Evolutionary conservation across 2,113 vertebrate genomes (phyloP), one percentile per base, ranked within the genome.

Genomic region (Labeo rohita): DNA sequence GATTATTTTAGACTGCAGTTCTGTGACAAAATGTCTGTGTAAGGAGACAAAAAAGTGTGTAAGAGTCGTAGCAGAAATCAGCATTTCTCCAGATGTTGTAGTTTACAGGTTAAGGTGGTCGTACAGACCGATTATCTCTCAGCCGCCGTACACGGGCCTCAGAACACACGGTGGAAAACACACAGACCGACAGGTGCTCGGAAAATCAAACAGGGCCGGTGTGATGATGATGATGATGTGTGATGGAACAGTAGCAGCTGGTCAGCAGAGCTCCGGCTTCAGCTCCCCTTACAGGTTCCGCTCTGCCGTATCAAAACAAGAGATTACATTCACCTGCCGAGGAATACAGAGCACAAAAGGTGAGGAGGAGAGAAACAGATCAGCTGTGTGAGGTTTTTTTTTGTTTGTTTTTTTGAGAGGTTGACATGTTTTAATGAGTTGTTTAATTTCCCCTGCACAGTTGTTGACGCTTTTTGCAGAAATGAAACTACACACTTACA

Each of bases 161-260:
- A 34, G 39, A 75, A 76, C 9, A 15, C 9, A 52, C 34, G 23
- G 21, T 56, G 43, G 50, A 63, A 80, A 73, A 47, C 56, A 80
- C 16, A 47, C 21, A 63, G 59, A 3, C 12, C 1, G 68, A 65
- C 83, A 85, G 83, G 87, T 85, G 87, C 83, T 73, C 39, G 75
- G 83, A 88, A 88, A 88, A 85, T 88, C 87, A 85, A 88, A 88
- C 83, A 76, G 83, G 45, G 18, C 52, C n/a, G 83, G 49, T 80
- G 28, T 28, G 61, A 39, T 79, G 77, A 45, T 61, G 52, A 28
- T 74, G 81, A 73, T 85, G 83, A 84, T 80, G 36, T 84, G 83
- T 75, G 76, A 84, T 80, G 80, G 56, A 81, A 80, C 65, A 84
- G 82, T 47, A 88, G 76, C 87, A 88, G 76, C 87, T 88, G 87